Percentiles rank a stretch among this genome's conserved stretches.
These are phyloP conservation scores for Boleophthalmus pectinirostris DNA, from an alignment of 2,113 vertebrate species.

Conservation along the genomic window DNA sequence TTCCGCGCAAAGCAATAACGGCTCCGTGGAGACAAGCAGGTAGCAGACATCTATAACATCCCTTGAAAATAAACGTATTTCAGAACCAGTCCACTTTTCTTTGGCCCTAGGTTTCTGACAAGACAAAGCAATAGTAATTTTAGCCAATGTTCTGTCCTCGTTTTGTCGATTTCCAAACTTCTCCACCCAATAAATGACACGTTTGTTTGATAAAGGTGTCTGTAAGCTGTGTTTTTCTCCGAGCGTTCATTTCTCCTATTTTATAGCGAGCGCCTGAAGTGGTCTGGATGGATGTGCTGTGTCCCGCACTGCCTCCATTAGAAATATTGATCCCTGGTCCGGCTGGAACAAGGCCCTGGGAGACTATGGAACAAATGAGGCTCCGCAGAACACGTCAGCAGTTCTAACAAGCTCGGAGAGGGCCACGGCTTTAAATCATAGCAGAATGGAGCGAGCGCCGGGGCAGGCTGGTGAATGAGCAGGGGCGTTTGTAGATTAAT, in stretches of 20 bases:
- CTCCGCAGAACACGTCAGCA: slow-evolving; percentile 53
- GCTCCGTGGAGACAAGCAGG: too few species aligned
- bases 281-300: slow-evolving; percentile 48
- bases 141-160: neutral
- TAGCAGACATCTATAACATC: too few species aligned
- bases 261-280: slow-evolving; percentile 27
- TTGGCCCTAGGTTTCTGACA: neutral
- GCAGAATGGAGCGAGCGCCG: slow-evolving; percentile 21
- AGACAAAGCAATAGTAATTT: neutral
- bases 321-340: slow-evolving; percentile 67
- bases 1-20: too few species aligned
- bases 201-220: neutral
- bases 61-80: neutral
- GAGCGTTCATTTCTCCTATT: slow-evolving; percentile 14
- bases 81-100: neutral
- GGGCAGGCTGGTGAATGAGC: slow-evolving; percentile 1
- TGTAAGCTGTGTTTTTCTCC: neutral
- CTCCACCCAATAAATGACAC: neutral
- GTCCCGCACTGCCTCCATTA: slow-evolving; percentile 61
- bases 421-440: slow-evolving; percentile 36
- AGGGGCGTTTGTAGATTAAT: slow-evolving; percentile 6
- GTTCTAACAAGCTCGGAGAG: slow-evolving; percentile 44
- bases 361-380: slow-evolving; percentile 61
- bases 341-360: slow-evolving; percentile 48
- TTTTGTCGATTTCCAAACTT: neutral